These are phyloP conservation scores for Cladopsammia gracilis DNA, from an alignment of 64 coral and sea anemone species.

Conservation along the genomic window DNA sequence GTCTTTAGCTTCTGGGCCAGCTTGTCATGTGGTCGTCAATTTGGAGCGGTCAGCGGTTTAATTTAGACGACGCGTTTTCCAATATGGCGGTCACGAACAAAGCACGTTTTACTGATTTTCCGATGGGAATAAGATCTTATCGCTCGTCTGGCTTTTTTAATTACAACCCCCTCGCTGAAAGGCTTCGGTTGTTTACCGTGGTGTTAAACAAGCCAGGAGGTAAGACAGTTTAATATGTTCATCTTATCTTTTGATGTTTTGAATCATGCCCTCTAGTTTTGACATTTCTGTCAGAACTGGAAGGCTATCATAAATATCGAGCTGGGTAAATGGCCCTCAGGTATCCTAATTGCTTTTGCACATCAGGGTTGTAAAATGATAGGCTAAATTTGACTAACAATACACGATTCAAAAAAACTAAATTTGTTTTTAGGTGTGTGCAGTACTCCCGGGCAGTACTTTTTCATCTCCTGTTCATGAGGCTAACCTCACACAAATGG, in stretches of 20 bases:
- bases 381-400: no score
- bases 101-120: background rate
- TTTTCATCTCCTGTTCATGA: no score
- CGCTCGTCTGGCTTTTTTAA: background rate
- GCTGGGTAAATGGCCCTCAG: background rate
- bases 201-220: background rate
- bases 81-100: background rate
- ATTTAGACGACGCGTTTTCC: background rate
- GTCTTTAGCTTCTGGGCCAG: no score
- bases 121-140: background rate
- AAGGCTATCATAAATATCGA: background rate
- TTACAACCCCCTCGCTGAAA: background rate
- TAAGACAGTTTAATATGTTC: background rate
- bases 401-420: no score
- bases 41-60: background rate
- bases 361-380: no score
- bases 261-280: background rate
- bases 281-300: constrained; percentile 32
- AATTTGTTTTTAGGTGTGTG: no score
- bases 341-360: background rate
- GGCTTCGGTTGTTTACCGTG: background rate
- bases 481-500: no score
- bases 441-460: no score
- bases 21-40: no score
- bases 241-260: no score